phyloP scores from a whole-genome alignment of 2,797 vertebrate genomes.

The Gadopsis bispinosus region DNA sequence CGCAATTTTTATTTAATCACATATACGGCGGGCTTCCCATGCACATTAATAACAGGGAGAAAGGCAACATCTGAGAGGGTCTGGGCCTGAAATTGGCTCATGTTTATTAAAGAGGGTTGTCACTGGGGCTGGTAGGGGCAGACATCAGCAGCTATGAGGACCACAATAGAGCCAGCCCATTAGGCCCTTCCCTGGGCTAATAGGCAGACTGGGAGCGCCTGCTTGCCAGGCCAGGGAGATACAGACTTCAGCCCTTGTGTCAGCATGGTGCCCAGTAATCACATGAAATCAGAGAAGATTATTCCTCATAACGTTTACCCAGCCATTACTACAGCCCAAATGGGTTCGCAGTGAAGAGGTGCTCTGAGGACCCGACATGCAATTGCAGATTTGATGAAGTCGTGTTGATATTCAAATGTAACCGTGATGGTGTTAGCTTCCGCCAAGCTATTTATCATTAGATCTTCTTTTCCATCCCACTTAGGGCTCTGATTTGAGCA shows the following conservation, averaged over 20 bases:
- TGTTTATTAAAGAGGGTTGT: slow-evolving; percentile 87
- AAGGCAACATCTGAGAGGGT: slow-evolving; percentile 79
- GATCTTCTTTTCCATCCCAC: slow-evolving; percentile 75
- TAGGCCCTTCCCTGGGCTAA: slow-evolving; percentile 85
- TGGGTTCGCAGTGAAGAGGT: slow-evolving; percentile 82
- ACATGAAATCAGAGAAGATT: slow-evolving; percentile 90
- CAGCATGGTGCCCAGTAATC: slow-evolving; percentile 86
- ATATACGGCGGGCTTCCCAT: slow-evolving; percentile 61
- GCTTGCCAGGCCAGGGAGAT: slow-evolving; percentile 79
- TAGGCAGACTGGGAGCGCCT: slow-evolving; percentile 79
- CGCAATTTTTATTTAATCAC: slow-evolving; percentile 69
- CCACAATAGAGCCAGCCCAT: slow-evolving; percentile 85
- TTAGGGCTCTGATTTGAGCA: slow-evolving; percentile 77
- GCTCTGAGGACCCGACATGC: slow-evolving; percentile 79
- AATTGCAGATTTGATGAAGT: slow-evolving; percentile 86
- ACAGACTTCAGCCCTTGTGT: slow-evolving; percentile 82
- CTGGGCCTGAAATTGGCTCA: slow-evolving; percentile 82
- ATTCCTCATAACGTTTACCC: slow-evolving; percentile 89
- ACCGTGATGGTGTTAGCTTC: slow-evolving; percentile 65
- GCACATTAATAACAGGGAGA: slow-evolving; percentile 73
- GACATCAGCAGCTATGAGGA: slow-evolving; percentile 80
- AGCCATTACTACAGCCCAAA: slow-evolving; percentile 86
- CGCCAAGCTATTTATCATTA: slow-evolving; percentile 78
- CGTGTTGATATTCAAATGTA: slow-evolving; percentile 84
- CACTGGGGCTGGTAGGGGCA: slow-evolving; percentile 78